Base-by-base conservation (phyloP, 1,140 invertebrate genomes). In the Teleogryllus occipitalis region DNA sequence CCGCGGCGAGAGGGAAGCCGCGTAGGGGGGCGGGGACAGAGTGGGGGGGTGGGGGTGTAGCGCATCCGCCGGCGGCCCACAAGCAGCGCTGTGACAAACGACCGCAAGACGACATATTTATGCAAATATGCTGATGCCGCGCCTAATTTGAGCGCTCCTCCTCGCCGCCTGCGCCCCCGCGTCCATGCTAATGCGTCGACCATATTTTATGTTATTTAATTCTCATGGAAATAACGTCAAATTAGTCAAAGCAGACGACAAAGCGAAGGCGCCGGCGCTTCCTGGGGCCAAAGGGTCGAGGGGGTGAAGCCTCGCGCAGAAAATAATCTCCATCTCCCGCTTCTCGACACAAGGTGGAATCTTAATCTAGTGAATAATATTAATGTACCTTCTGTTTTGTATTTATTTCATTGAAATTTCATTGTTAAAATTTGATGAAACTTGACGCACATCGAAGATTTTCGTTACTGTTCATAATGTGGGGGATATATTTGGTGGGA, bases 191-290 rank as follows among this genome's bases (percentile, higher is more conserved):
- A 65, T 65, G 54, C 18, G 18, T 8, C 54, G 54, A 65, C 54
- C 54, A 65, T 65, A 65, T 65, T 65, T 65, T 65, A 65, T 65
- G 54, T 65, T 65, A 65, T 65, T 65, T 65, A 65, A 65, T 65
- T 65, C 54, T 65, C 54, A 65, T 65, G 54, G 54, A 65, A 65
- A 65, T 65, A 65, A 65, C 18, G 18, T 65, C 54, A 65, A 65
- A 65, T 65, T 65, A 65, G 54, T 65, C 54, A 65, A 65, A 65
- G 54, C 54, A 65, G 54, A 65, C 54, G 54, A 65, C 54, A 65
- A 65, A 65, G 54, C 54, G 54, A 65, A 18, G 18, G 54, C 54
- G 54, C 54, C 10, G 54, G 54, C 18, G 54, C 54, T 65, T 65
- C 54, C 54, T 65, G 54, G 10, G 10, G 2, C 10, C 2, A 18